Conservation (phyloP, 2,888 invertebrate genomes). For the Tetramorium bicarinatum region DNA sequence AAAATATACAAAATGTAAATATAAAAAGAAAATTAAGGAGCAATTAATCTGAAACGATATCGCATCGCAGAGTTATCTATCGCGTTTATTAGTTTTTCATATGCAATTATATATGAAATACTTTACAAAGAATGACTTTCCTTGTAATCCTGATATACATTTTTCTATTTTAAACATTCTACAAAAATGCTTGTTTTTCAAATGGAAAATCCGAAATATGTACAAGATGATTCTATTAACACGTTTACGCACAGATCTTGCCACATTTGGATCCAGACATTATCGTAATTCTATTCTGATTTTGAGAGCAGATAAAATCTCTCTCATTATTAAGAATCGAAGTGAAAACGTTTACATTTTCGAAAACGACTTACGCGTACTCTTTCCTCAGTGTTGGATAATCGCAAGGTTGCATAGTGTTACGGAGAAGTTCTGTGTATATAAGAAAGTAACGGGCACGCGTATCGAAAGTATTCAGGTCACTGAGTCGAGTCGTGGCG, state of each 20-base stretch:
- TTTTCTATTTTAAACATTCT: neutral
- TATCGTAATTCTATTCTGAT: neutral
- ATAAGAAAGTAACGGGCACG: constrained; percentile 62
- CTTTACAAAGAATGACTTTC: too few relatives aligned
- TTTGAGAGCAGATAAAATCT: constrained; percentile 59
- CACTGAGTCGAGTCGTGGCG: constrained; percentile 61
- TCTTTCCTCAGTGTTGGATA: constrained; percentile 70
- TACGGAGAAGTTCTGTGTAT: neutral
- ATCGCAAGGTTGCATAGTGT: constrained; percentile 64
- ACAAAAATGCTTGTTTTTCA: neutral
- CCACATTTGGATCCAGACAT: neutral
- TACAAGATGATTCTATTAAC: too few relatives aligned
- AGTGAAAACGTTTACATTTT: constrained; percentile 57
- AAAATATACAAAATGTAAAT: neutral
- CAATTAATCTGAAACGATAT: neutral
- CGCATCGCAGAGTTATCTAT: neutral
- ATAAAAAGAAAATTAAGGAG: neutral
- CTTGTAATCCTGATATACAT: too few relatives aligned
- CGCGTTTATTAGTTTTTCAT: neutral
- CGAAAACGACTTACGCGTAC: constrained; percentile 65
- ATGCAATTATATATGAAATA: neutral
- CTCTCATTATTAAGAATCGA: constrained; percentile 50
- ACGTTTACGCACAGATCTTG: neutral
- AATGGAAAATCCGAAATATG: neutral
- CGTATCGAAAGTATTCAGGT: constrained; percentile 69